Evolutionary conservation across 2,113 vertebrate species (phyloP).

Genomic region (Rousettus leschenaultii): DNA sequence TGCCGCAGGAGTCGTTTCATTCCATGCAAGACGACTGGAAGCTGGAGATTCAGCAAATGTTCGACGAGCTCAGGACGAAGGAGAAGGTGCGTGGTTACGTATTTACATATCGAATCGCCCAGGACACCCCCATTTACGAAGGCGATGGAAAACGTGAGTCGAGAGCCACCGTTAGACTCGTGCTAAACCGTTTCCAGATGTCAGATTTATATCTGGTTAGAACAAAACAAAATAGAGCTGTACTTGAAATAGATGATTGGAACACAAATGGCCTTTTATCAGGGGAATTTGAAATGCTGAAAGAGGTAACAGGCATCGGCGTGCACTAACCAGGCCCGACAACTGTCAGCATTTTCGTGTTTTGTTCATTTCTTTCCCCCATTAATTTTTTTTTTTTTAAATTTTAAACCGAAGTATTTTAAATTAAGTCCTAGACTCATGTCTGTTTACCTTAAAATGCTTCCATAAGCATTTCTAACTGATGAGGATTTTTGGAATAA

Average conservation of each 20-base stretch:
- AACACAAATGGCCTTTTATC: neutral
- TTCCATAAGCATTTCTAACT: neutral
- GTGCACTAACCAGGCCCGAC: neutral
- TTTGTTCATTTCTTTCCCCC: neutral
- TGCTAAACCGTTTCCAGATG: neutral
- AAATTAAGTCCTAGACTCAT: neutral
- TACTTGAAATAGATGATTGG: neutral
- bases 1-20: constrained; percentile 98
- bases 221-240: neutral
- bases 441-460: neutral
- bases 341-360: neutral
- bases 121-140: neutral
- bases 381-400: neutral
- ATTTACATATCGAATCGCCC: neutral
- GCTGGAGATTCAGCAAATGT: constrained; percentile 98
- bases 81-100: constrained; percentile 88
- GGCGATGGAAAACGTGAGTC: neutral
- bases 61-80: constrained; percentile 95
- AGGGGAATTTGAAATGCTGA: neutral
- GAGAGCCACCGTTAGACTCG: accelerated
- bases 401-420: neutral
- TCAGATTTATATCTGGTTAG: neutral
- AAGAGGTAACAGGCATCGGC: neutral
- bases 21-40: constrained; percentile 99
- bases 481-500: neutral